Conservation (phyloP, 1,140 invertebrate genomes). For the Apis dorsata region DNA sequence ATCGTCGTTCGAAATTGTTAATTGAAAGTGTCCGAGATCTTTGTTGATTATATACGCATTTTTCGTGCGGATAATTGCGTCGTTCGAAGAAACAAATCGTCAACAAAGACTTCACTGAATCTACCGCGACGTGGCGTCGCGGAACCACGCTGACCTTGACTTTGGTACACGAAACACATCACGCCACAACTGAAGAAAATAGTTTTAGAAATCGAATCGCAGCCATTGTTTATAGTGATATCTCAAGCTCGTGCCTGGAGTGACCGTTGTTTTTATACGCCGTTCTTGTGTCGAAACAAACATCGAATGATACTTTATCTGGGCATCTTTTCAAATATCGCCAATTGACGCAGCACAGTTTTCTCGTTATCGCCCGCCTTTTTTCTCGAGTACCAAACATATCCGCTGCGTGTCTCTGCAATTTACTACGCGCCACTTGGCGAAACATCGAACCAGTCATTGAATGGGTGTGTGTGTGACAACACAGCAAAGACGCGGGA, state of each 20-base stretch:
- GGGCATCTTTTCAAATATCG: background rate
- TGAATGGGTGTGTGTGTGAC: slow-evolving; percentile 38
- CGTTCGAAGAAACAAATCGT: background rate
- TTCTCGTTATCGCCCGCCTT: background rate
- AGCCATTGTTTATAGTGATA: background rate
- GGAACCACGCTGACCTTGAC: slow-evolving; percentile 56
- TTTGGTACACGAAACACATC: slow-evolving; percentile 24
- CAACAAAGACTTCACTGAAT: slow-evolving; percentile 4
- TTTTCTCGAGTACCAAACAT: background rate
- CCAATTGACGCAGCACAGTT: background rate
- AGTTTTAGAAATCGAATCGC: background rate
- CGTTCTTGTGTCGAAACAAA: background rate
- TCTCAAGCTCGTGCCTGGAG: slow-evolving; percentile 15
- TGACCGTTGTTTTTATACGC: slow-evolving; percentile 2
- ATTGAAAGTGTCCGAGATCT: background rate
- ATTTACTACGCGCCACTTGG: slow-evolving; percentile 4
- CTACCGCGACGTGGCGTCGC: slow-evolving; percentile 20
- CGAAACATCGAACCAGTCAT: background rate
- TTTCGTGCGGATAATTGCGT: background rate
- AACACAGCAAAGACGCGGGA: slow-evolving; percentile 23
- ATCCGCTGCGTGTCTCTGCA: slow-evolving; percentile 7
- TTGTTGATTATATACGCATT: background rate
- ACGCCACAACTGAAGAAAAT: background rate
- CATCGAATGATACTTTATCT: background rate
- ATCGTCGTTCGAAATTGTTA: background rate